Evolutionary conservation across 1,140 invertebrate genomes (phyloP).

Genomic region (Olivierus martensii): DNA sequence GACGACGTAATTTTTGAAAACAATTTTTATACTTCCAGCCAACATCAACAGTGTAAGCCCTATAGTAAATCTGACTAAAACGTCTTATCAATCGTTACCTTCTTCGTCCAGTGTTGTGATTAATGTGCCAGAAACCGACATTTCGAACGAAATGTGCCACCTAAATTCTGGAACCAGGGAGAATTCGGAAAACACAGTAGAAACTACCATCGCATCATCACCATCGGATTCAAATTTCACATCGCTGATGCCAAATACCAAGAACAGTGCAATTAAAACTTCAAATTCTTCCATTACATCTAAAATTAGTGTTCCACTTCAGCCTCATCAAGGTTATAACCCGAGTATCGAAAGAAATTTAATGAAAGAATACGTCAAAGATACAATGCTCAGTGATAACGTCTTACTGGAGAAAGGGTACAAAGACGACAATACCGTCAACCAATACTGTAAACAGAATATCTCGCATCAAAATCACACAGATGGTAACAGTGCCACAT

Average conservation of each 20-base stretch:
- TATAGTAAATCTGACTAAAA: conserved; percentile 34
- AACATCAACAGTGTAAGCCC: conserved; percentile 36
- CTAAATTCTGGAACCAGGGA: conserved; percentile 19
- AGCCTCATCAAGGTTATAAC: conserved; percentile 76
- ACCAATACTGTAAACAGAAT: no score
- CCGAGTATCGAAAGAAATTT: conserved; percentile 76
- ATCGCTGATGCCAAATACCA: conserved; percentile 12
- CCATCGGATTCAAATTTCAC: conserved; percentile 26
- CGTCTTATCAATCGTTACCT: no score
- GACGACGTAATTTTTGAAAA: background rate
- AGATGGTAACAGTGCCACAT: conserved; percentile 26
- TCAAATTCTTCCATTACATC: conserved; percentile 16
- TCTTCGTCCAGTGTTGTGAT: background rate
- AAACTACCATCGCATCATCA: conserved; percentile 31
- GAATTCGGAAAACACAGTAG: conserved; percentile 29
- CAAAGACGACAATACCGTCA: no score
- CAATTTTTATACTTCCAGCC: no score
- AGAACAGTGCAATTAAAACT: conserved; percentile 6
- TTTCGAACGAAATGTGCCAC: background rate
- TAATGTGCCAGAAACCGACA: background rate
- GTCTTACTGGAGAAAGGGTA: no score
- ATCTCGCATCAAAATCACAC: background rate
- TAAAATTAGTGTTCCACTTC: conserved; percentile 34
- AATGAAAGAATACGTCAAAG: conserved; percentile 35
- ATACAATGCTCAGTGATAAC: no score